Evolutionary conservation across 2,888 invertebrate genomes (phyloP), one percentile per base, ranked within the genome.

Genomic region (Sepioteuthis lessoniana): DNA sequence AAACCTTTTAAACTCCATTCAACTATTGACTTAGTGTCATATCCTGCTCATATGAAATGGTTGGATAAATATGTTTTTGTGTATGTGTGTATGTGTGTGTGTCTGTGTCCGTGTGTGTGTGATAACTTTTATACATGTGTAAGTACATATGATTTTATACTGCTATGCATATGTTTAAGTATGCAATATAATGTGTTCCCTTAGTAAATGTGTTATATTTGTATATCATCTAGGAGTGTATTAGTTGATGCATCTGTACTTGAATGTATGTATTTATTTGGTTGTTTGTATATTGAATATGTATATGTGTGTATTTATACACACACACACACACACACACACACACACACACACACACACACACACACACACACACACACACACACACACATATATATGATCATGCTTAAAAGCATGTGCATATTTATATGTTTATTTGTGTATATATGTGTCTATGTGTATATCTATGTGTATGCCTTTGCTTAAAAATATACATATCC

Each of bases 11-110:
- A n/a, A n/a, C n/a, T n/a, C n/a, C n/a, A n/a, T n/a, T n/a, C n/a
- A n/a, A n/a, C n/a, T n/a, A n/a, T n/a, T n/a, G n/a, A n/a, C n/a
- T n/a, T n/a, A n/a, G n/a, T n/a, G n/a, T n/a, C n/a, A n/a, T n/a
- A n/a, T n/a, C n/a, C n/a, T n/a, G n/a, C n/a, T n/a, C n/a, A n/a
- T n/a, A n/a, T n/a, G n/a, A n/a, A n/a, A n/a, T n/a, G n/a, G n/a
- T n/a, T n/a, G n/a, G n/a, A n/a, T 4, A 90, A 91, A 1, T 47
- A 31, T 94, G 37, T 94, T 16, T 91, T n/a, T 94, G n/a, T 94
- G n/a, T 91, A n/a, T 91, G 37, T 91, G 10, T 46, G 46, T 94
- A 42, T 94, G 31, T 94, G 37, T 91, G n/a, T 94, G 31, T 94
- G 60, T 92, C 37, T 93, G 55, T 60, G 55, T 55, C 38, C 60